Percentiles rank a stretch among this genome's conserved stretches.
phyloP scores from a whole-genome alignment of 2,797 vertebrate species.

The Dipus sagitta region DNA sequence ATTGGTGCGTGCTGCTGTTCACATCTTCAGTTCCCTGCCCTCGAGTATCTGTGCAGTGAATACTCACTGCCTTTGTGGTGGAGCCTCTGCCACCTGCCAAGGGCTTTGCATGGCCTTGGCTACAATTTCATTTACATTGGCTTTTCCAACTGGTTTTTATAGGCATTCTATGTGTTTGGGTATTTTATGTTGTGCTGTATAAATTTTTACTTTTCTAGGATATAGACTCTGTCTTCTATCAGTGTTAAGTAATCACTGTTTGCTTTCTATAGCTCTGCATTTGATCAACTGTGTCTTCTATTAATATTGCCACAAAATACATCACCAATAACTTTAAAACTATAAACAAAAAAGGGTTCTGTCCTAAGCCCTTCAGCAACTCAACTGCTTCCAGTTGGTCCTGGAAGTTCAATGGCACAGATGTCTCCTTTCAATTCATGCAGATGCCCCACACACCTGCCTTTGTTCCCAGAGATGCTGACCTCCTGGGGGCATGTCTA shows the following conservation, averaged over 20 bases:
- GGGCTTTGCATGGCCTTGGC: neutral
- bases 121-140: neutral
- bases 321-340: neutral
- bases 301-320: neutral
- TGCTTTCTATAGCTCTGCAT: neutral
- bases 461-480: rapidly evolving
- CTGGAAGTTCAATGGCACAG: too few species aligned
- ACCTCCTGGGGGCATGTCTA: rapidly evolving
- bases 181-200: neutral
- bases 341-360: rapidly evolving
- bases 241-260: neutral
- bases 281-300: neutral
- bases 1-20: too few species aligned
- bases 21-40: too few species aligned
- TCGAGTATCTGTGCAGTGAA: rapidly evolving
- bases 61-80: rapidly evolving
- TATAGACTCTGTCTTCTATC: neutral
- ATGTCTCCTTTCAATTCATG: rapidly evolving
- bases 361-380: rapidly evolving
- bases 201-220: conserved; percentile 7
- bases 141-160: neutral
- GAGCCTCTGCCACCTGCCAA: rapidly evolving
- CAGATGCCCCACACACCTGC: rapidly evolving
- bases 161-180: neutral
- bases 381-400: rapidly evolving